Percentiles rank a stretch among this genome's conserved stretches.
Evolutionary conservation across 2,797 vertebrate genomes (phyloP).

Genomic region (Sphenopsis melanotis): DNA sequence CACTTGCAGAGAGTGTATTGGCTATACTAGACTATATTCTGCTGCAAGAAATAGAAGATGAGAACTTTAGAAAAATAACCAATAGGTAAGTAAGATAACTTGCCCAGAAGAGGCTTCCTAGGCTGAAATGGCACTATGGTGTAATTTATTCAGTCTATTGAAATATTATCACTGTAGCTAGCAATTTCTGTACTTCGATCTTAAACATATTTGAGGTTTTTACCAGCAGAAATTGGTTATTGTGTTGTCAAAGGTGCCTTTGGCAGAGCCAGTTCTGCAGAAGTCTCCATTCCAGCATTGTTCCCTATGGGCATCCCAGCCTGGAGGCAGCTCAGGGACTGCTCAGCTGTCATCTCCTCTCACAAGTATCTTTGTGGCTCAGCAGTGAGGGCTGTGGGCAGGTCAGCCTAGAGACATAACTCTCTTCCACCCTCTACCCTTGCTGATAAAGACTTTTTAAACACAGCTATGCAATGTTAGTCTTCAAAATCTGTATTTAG

Average conservation of each 20-base stretch:
- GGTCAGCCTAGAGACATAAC: neutral
- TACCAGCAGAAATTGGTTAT: neutral
- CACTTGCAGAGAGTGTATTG: conserved; percentile 68
- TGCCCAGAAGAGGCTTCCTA: neutral
- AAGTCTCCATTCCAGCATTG: neutral
- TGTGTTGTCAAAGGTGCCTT: neutral
- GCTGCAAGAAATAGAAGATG: conserved; percentile 42
- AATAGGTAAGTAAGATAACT: conserved; percentile 75
- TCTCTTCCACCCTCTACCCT: neutral
- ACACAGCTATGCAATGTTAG: neutral
- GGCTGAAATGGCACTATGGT: neutral
- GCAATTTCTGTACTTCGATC: neutral
- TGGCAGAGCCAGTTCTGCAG: neutral
- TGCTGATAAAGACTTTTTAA: neutral
- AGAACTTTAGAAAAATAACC: conserved; percentile 67
- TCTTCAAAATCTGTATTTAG: neutral
- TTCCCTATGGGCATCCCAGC: neutral
- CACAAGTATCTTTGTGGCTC: neutral
- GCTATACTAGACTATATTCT: conserved; percentile 76
- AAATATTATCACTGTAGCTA: neutral
- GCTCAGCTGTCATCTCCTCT: neutral
- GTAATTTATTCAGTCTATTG: neutral
- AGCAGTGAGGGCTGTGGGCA: neutral
- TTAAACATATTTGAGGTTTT: neutral
- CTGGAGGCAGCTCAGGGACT: neutral